Evolutionary conservation across 2,113 vertebrate genomes (phyloP), one percentile per base, ranked within the genome.

Genomic region (Leptodactylus fuscus): DNA sequence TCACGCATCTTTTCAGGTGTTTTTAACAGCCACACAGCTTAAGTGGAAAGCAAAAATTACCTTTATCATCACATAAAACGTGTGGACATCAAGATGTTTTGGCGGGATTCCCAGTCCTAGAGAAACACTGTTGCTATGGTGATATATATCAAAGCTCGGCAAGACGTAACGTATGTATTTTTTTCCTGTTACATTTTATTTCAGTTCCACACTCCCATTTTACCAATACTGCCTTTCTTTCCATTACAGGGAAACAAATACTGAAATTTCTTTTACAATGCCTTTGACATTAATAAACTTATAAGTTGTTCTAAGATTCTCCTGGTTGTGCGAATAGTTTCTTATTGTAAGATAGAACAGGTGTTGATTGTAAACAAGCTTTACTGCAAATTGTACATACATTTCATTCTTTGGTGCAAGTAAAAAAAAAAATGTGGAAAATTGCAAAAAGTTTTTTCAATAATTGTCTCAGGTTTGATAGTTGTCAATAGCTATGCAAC

Each of bases 51-150:
- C 65, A 81, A 58, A 86, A 86, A 86, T 81, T 86, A 81, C 76
- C 84, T 86, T 86, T 86, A 86, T 86, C 84, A 86, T 86, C 84
- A 81, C 84, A 86, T 81, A 86, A 86, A 86, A 86, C 41, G 76
- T 86, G 84, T 73, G 77, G 76, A 86, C 84, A 79, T 85, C 75
- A 86, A 86, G 84, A 73, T 86, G 65, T 80, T 85, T 86, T 86
- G 84, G 84, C 84, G 67, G 84, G 38, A 86, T 81, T 86, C 84
- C 84, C 84, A 86, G 77, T 41, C 65, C 58, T 51, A 15, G 38
- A 73, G 67, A 86, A 71, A 81, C 76, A 81, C 77, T 73, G 84
- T 86, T 86, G 67, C 84, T 62, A 81, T 86, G 84, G 84, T 81
- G 76, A 86, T 86, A 60, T 81, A 86, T 86, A 86, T 86, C 84